These are phyloP conservation scores for Amblyornis subalaris DNA, from an alignment of 2,113 vertebrate genomes.

Conservation along the genomic window DNA sequence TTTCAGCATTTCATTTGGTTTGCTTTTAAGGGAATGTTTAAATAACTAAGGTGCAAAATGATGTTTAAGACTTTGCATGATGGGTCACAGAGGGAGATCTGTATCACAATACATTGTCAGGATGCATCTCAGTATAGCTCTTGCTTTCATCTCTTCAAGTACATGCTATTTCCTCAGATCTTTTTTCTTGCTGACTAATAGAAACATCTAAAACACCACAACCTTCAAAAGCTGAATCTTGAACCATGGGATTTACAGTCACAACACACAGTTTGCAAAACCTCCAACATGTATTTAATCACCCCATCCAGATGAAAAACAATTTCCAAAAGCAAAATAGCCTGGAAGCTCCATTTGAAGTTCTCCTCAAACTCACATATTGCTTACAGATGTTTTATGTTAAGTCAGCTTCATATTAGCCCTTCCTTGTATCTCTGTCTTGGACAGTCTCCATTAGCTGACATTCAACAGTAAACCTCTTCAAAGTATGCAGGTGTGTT, in stretches of 20 bases:
- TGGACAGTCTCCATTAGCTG: background rate
- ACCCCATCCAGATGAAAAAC: background rate
- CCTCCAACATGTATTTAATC: background rate
- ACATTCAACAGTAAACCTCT: background rate
- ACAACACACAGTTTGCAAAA: background rate
- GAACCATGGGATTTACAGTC: background rate
- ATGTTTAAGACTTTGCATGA: background rate
- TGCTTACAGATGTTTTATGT: background rate
- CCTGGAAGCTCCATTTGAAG: background rate
- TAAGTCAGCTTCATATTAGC: background rate
- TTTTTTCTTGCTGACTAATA: background rate
- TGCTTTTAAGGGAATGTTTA: background rate
- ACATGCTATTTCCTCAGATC: background rate
- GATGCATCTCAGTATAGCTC: background rate
- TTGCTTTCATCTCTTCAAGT: background rate
- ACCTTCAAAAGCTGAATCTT: background rate
- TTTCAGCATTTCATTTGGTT: background rate
- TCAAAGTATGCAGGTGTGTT: background rate
- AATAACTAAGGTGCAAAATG: background rate
- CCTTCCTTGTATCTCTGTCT: background rate
- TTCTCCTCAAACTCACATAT: background rate
- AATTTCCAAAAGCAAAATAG: background rate
- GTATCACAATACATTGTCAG: background rate
- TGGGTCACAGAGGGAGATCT: background rate
- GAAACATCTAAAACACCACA: background rate